Evolutionary conservation across 1,140 invertebrate genomes (phyloP), one percentile per base, ranked within the genome.

Genomic region (Drosophila orena): DNA sequence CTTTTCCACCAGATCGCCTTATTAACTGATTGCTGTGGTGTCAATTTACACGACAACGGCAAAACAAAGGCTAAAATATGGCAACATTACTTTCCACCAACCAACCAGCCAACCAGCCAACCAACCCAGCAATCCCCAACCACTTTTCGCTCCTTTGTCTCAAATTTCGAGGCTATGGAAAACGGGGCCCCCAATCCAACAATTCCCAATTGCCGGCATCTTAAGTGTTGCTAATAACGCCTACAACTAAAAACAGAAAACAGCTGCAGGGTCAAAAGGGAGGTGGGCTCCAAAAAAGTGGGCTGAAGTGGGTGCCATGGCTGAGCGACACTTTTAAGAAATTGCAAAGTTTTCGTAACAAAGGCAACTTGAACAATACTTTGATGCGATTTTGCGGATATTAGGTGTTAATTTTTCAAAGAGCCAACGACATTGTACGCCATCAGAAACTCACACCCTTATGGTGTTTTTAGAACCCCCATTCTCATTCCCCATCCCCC

Each of bases 341-440:
- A 88, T 89, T 89, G 77, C 84, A 88, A 88, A 88, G 84, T 88
- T 88, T 88, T 89, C 60, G 52, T 50, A 77, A 86, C 81, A 86
- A 86, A 79, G 81, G 40, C 17, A 14, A 7, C 55, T 78, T 59
- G 70, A 61, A 88, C 83, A 89, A 88, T 88, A 88, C 84, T 88
- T 88, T 88, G 84, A 89, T 88, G 84, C 84, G 84, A 88, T 88
- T 88, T 88, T 88, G 84, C 84, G 84, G 84, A 88, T 88, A 88
- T 88, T 88, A 88, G 84, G 84, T 88, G 84, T 88, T 88, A 88
- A 88, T 88, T 88, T 89, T 84, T 88, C 84, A 88, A 88, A 88
- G 84, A 70, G 74, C 56, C 53, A 78, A 71, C 76, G 60, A 77
- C 74, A 69, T 70, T 61, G 65, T 69, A 61, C 72, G 15, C 38